A percentile compares a stretch with the other conserved stretches of the same genome.
These are phyloP conservation scores for Trissolcus basalis DNA, from an alignment of 1,140 invertebrate species.

Conservation along the genomic window DNA sequence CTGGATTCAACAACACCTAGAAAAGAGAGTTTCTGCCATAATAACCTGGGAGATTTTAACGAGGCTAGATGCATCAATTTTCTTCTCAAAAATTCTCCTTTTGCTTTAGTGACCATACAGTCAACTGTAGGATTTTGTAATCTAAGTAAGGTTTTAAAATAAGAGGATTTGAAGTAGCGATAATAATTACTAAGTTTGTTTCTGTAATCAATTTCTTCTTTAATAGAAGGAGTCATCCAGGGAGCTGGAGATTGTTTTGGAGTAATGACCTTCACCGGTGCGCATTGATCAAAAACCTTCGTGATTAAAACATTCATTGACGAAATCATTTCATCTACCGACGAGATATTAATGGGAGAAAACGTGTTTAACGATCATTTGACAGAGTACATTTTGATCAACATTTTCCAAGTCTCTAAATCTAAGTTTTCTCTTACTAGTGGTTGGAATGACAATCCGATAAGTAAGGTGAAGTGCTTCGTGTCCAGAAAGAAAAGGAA, in stretches of 20 bases:
- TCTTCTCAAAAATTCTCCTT: neutral
- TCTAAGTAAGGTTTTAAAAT: neutral
- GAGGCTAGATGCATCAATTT: neutral
- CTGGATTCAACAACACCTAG: neutral
- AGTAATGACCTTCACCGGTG: neutral
- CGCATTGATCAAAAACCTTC: neutral
- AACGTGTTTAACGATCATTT: neutral
- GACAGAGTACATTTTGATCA: neutral
- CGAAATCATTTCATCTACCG: neutral
- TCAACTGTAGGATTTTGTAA: neutral
- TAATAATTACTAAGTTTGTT: conserved; percentile 1
- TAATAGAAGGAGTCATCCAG: neutral
- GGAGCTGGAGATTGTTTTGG: neutral
- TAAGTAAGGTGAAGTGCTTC: neutral
- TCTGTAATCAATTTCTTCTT: neutral
- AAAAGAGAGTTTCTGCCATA: neutral
- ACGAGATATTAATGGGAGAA: neutral
- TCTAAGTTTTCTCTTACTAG: neutral
- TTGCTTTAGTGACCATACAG: neutral
- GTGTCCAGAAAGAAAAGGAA: neutral
- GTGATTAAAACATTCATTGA: neutral
- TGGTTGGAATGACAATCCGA: neutral
- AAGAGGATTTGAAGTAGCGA: neutral
- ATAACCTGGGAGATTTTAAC: neutral
- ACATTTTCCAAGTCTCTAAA: neutral